These are phyloP conservation scores for Rhynchonema sp. DNA, from an alignment of 2,888 invertebrate species.

Conservation along the genomic window DNA sequence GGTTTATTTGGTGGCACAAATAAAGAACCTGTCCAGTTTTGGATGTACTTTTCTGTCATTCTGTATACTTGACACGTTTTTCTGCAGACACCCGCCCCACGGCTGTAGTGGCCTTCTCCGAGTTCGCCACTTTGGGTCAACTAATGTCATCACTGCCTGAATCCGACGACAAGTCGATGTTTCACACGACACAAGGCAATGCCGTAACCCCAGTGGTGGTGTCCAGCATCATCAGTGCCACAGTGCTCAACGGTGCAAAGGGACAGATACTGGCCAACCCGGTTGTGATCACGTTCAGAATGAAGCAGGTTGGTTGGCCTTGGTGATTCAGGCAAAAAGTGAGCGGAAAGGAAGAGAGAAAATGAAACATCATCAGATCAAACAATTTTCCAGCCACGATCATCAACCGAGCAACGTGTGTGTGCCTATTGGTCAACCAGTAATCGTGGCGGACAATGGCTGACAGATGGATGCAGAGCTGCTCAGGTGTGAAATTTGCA, in stretches of 20 bases:
- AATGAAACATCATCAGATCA: no score
- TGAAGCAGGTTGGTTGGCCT: not conserved
- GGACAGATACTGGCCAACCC: not conserved
- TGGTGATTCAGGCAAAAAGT: no score
- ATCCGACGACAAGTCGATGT: not conserved
- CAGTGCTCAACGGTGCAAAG: not conserved
- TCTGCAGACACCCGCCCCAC: not conserved
- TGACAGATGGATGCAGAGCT: constrained; percentile 13
- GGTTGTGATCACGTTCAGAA: not conserved
- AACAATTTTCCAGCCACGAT: not conserved
- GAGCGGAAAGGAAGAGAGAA: no score
- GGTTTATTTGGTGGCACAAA: no score
- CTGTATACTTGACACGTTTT: no score
- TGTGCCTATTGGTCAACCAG: not conserved
- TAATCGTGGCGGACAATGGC: not conserved
- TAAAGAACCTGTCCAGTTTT: no score
- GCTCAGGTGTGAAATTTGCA: no score
- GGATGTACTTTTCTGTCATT: no score
- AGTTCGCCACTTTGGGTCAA: not conserved
- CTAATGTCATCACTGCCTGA: not conserved
- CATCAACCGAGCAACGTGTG: not conserved
- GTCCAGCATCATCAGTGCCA: not conserved
- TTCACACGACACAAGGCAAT: no score
- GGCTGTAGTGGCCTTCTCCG: not conserved
- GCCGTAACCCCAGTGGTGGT: not conserved